phyloP scores from a whole-genome alignment of 2,797 vertebrate genomes.

The Sebastes diaconus region DNA sequence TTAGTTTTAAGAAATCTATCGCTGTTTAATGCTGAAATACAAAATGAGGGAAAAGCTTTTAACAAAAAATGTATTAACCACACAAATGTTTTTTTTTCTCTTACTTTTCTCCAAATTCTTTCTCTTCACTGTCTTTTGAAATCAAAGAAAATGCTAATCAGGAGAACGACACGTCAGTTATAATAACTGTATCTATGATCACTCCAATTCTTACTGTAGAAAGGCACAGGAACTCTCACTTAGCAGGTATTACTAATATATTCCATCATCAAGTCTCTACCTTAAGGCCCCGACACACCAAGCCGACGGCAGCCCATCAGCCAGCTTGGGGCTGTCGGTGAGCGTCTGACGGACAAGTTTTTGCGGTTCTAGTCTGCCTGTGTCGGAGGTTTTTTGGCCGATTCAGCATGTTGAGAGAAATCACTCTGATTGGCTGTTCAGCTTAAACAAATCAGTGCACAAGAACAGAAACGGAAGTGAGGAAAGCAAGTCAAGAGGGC shows the following conservation, averaged over 20 bases:
- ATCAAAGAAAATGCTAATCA: conserved; percentile 20
- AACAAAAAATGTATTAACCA: background rate
- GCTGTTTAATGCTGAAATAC: background rate
- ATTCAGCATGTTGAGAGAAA: too few relatives aligned
- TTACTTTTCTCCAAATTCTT: background rate
- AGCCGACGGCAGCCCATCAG: too few relatives aligned
- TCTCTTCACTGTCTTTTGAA: background rate
- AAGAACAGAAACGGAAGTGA: too few relatives aligned
- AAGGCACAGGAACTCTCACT: background rate
- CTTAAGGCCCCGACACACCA: too few relatives aligned
- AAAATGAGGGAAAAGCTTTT: background rate
- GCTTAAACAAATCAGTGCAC: too few relatives aligned
- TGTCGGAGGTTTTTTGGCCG: too few relatives aligned
- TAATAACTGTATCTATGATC: background rate
- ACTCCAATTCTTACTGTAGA: background rate
- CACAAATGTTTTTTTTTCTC: background rate
- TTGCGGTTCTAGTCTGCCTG: too few relatives aligned
- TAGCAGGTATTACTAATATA: background rate
- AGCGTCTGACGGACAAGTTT: too few relatives aligned
- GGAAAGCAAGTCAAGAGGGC: too few relatives aligned
- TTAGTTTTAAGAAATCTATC: background rate
- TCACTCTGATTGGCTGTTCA: too few relatives aligned
- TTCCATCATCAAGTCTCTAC: background rate
- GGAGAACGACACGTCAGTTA: background rate
- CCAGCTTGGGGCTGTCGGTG: too few relatives aligned